phyloP scores from a whole-genome alignment of 2,888 invertebrate genomes.

The Drosophila testacea region DNA sequence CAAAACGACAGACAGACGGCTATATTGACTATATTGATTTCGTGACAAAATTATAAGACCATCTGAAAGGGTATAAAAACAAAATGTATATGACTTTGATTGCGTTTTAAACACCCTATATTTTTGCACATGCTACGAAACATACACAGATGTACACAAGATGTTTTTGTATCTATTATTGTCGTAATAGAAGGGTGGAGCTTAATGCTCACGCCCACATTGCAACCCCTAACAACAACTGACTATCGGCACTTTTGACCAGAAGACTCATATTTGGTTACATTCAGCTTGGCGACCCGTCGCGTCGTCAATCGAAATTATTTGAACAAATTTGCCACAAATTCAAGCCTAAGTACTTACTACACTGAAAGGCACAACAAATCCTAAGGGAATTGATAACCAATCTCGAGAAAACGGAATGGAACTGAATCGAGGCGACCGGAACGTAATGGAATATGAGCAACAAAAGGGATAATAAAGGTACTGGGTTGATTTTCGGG shows the following conservation, averaged over 20 bases:
- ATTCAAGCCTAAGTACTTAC: conserved; percentile 50
- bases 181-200: conserved; percentile 30
- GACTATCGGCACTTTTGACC: conserved; percentile 25
- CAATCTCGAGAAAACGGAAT: conserved; percentile 43
- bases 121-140: conserved; percentile 6
- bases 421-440: neutral
- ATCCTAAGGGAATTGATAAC: conserved; percentile 56
- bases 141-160: conserved; percentile 21
- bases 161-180: conserved; percentile 11
- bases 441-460: conserved; percentile 2
- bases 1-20: too few species aligned
- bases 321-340: conserved; percentile 67
- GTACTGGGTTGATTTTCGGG: conserved; percentile 15
- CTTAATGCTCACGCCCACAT: conserved; percentile 41
- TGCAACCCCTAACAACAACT: conserved; percentile 36
- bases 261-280: conserved; percentile 21
- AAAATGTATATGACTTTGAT: neutral
- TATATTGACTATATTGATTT: too few species aligned
- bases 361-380: conserved; percentile 34
- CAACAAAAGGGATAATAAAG: conserved; percentile 3
- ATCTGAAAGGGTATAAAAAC: too few species aligned
- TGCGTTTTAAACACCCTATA: neutral
- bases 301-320: conserved; percentile 39
- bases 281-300: conserved; percentile 21
- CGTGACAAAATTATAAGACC: too few species aligned